These are phyloP conservation scores for Phasia obesa DNA, from an alignment of 2,888 invertebrate species.

Conservation along the genomic window DNA sequence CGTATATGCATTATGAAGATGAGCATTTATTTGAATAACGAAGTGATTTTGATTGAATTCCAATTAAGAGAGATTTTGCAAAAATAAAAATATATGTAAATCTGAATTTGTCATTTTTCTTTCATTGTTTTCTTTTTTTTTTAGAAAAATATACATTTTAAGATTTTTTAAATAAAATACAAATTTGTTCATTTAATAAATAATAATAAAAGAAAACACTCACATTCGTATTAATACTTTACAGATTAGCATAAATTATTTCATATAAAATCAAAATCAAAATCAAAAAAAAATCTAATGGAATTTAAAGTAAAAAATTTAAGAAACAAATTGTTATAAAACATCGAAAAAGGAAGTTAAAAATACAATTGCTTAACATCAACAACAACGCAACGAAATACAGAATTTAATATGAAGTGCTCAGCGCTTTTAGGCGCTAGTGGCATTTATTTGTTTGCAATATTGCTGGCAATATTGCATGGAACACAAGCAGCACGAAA, in stretches of 20 bases:
- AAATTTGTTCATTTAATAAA: conserved; percentile 17
- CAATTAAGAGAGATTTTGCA: conserved; percentile 34
- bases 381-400: neutral
- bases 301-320: conserved; percentile 22
- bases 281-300: conserved; percentile 29
- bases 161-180: conserved; percentile 34
- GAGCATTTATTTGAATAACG: conserved; percentile 59
- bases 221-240: too few species aligned
- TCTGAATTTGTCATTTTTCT: conserved; percentile 49
- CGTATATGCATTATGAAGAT: conserved; percentile 49
- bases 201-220: neutral
- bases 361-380: neutral
- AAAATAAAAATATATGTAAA: conserved; percentile 16
- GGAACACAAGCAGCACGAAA: conserved; percentile 44
- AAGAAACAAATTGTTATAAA: neutral
- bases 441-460: conserved; percentile 39
- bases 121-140: neutral
- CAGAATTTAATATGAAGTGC: conserved; percentile 45
- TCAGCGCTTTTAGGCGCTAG: conserved; percentile 44
- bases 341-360: neutral
- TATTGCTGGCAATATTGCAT: conserved; percentile 35
- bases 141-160: conserved; percentile 12
- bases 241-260: conserved; percentile 18
- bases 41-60: conserved; percentile 61
- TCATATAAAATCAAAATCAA: too few species aligned